Percentiles rank a stretch among this genome's conserved stretches.
Evolutionary conservation across 2,797 vertebrate genomes (phyloP).

Genomic region (Poecilia velifera): DNA sequence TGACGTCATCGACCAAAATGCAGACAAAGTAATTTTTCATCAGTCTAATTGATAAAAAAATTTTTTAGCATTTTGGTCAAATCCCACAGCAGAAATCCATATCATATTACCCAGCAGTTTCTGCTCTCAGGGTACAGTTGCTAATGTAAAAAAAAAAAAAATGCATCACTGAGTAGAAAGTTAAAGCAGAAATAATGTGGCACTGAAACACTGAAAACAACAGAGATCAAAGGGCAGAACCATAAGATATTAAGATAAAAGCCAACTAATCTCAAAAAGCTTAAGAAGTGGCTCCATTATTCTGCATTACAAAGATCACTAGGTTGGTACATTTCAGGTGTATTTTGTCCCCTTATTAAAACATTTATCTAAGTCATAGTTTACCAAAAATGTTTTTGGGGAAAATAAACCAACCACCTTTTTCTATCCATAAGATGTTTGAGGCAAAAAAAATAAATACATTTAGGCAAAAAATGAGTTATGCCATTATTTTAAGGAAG

Average conservation of each 20-base stretch:
- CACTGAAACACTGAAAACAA: not conserved
- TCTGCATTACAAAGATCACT: conserved; percentile 9
- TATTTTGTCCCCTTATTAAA: no score
- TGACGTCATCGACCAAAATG: not conserved
- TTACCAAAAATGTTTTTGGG: no score
- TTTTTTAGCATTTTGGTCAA: not conserved
- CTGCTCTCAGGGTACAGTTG: not conserved
- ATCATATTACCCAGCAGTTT: not conserved
- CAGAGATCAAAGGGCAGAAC: not conserved
- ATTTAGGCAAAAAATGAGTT: no score
- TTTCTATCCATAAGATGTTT: no score
- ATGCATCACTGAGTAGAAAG: not conserved
- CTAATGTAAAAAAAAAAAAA: not conserved
- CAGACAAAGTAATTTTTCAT: no score
- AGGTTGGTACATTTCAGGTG: conserved; percentile 1
- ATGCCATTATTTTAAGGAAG: no score
- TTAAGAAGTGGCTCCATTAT: not conserved
- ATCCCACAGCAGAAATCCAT: not conserved
- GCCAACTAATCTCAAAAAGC: not conserved
- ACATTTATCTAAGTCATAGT: no score
- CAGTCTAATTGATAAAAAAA: not conserved
- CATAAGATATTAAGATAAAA: not conserved
- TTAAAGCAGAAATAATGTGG: not conserved
- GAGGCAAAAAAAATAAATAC: no score
- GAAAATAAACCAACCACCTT: no score